phyloP scores from a whole-genome alignment of 2,113 vertebrate genomes.

The Equus quagga region DNA sequence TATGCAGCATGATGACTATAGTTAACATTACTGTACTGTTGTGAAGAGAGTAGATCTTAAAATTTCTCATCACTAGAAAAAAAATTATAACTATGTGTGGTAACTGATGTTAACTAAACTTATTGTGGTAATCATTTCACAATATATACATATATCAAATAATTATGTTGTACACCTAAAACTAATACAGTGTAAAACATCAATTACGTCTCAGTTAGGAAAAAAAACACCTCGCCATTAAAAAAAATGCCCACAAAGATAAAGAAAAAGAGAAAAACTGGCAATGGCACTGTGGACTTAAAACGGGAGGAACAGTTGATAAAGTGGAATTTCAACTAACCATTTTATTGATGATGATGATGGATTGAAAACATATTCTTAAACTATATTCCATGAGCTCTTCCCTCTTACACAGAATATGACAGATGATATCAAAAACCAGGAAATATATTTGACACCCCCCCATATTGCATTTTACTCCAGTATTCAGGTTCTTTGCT shows the following conservation, averaged over 20 bases:
- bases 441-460: not conserved
- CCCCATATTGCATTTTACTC: not conserved
- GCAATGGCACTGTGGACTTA: not conserved
- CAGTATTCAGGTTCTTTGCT: not conserved
- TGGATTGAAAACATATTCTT: not conserved
- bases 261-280: slow-evolving; percentile 3
- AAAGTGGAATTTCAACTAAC: slow-evolving; percentile 20
- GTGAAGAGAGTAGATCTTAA: not conserved
- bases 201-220: not conserved
- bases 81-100: too few species aligned
- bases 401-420: not conserved
- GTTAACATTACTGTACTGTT: not conserved
- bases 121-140: not conserved
- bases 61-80: too few species aligned
- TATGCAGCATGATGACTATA: not conserved
- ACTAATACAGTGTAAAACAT: not conserved
- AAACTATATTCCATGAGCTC: not conserved
- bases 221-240: not conserved
- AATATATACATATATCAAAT: not conserved
- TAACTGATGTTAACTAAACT: too few species aligned
- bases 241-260: not conserved
- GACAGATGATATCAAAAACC: not conserved
- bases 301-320: not conserved
- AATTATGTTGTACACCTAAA: not conserved
- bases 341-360: not conserved